A percentile compares a stretch with the other conserved stretches of the same genome.
Evolutionary conservation across 2,888 invertebrate species (phyloP).

Genomic region (Mesorhabditis belari): DNA sequence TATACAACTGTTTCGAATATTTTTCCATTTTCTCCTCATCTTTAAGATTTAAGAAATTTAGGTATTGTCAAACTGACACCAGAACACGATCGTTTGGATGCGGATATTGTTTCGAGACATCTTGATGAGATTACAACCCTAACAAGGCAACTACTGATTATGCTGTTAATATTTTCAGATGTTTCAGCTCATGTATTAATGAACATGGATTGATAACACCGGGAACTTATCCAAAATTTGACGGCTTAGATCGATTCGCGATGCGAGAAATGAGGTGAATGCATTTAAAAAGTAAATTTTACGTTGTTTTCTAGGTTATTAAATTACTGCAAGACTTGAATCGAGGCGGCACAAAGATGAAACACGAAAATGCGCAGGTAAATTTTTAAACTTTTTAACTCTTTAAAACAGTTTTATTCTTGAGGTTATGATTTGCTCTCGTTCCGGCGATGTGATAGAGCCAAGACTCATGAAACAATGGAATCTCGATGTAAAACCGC

Average conservation of each 20-base stretch:
- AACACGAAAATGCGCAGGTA: neutral
- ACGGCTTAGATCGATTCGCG: slow-evolving; percentile 36
- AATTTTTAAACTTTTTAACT: too few species aligned
- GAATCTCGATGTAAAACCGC: slow-evolving; percentile 61
- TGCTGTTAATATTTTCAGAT: neutral
- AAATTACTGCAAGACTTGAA: slow-evolving; percentile 1
- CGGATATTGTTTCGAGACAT: too few species aligned
- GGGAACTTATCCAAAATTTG: slow-evolving; percentile 6
- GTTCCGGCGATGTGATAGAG: slow-evolving; percentile 81
- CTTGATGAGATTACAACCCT: too few species aligned
- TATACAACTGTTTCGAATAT: neutral
- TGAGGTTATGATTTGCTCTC: neutral
- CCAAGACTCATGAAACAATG: slow-evolving; percentile 81
- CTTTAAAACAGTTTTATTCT: too few species aligned
- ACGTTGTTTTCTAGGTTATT: slow-evolving; percentile 4
- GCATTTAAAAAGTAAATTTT: neutral
- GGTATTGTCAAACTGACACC: neutral
- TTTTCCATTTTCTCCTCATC: too few species aligned
- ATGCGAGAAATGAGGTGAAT: slow-evolving; percentile 21
- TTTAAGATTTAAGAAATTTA: too few species aligned
- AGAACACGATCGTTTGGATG: neutral
- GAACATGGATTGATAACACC: slow-evolving; percentile 20
- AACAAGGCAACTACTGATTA: too few species aligned
- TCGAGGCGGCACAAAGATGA: neutral
- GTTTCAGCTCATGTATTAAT: slow-evolving; percentile 15